phyloP scores from a whole-genome alignment of 2,888 invertebrate species.

The Brachyopa scutellaris region DNA sequence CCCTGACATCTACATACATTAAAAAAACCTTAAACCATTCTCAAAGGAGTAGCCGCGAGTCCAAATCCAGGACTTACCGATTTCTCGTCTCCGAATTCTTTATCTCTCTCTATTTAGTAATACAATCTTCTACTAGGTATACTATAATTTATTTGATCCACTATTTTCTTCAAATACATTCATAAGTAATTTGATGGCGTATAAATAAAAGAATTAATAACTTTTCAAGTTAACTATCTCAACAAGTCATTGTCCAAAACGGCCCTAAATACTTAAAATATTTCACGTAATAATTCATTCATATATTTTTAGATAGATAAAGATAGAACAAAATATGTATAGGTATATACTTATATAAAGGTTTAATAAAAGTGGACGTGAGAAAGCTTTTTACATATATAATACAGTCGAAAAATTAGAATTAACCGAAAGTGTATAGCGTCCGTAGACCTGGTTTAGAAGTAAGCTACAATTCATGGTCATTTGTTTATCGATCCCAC shows the following conservation, averaged over 20 bases:
- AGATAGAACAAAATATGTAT: slow-evolving; percentile 11
- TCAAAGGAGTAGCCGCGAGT: too few relatives aligned
- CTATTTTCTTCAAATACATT: slow-evolving; percentile 37
- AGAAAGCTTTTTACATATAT: slow-evolving; percentile 38
- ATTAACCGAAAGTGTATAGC: neutral
- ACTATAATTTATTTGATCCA: slow-evolving; percentile 64
- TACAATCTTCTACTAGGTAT: too few relatives aligned
- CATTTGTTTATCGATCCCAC: too few relatives aligned
- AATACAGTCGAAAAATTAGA: slow-evolving; percentile 9
- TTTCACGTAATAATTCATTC: neutral
- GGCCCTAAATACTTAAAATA: slow-evolving; percentile 29
- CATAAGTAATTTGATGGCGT: slow-evolving; percentile 35
- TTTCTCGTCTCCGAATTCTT: too few relatives aligned
- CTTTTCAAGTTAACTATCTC: neutral
- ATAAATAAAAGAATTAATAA: slow-evolving; percentile 43
- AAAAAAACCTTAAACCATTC: too few relatives aligned
- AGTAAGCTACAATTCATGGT: neutral
- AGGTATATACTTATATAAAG: neutral
- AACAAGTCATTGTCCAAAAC: slow-evolving; percentile 52
- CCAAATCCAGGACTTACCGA: too few relatives aligned
- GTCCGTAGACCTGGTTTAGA: neutral
- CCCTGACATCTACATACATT: too few relatives aligned
- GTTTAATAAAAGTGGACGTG: slow-evolving; percentile 14
- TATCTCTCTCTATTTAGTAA: too few relatives aligned
- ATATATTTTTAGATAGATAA: slow-evolving; percentile 11